A percentile compares a stretch with the other conserved stretches of the same genome.
phyloP scores from a whole-genome alignment of 2,888 invertebrate genomes.

The Oligia fasciuncula region DNA sequence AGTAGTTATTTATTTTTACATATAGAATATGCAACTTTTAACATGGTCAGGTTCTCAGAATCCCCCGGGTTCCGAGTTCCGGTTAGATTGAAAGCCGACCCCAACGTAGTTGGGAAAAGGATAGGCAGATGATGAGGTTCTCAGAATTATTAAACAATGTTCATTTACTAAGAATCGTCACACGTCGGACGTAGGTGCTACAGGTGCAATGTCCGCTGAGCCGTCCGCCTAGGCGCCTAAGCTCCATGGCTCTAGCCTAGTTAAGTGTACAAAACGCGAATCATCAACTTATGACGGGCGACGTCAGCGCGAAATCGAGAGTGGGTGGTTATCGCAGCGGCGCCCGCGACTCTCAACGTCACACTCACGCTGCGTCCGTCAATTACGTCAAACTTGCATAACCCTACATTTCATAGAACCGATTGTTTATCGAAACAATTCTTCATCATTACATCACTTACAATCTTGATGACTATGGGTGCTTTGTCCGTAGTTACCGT shows the following conservation, averaged over 20 bases:
- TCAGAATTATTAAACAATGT: slow-evolving; percentile 29
- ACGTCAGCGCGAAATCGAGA: slow-evolving; percentile 82
- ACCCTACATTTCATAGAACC: slow-evolving; percentile 68
- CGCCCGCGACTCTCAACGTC: slow-evolving; percentile 71
- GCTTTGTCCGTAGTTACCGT: slow-evolving; percentile 26
- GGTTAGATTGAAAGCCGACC: too few relatives aligned
- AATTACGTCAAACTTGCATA: slow-evolving; percentile 77
- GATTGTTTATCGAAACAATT: slow-evolving; percentile 70
- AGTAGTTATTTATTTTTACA: not conserved
- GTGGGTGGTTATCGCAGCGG: slow-evolving; percentile 79
- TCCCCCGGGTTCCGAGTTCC: too few relatives aligned
- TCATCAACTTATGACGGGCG: slow-evolving; percentile 78
- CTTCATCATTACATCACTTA: slow-evolving; percentile 60
- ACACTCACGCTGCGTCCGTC: slow-evolving; percentile 72
- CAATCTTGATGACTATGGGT: slow-evolving; percentile 41
- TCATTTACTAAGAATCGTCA: slow-evolving; percentile 22
- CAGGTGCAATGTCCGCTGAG: slow-evolving; percentile 36
- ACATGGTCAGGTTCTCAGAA: too few relatives aligned
- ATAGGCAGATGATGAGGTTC: not conserved
- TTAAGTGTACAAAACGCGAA: slow-evolving; percentile 66
- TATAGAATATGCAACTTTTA: not conserved
- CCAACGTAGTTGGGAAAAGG: too few relatives aligned
- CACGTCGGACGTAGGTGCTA: slow-evolving; percentile 6
- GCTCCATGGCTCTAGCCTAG: slow-evolving; percentile 58
- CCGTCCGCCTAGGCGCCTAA: slow-evolving; percentile 4